Base-by-base conservation (phyloP, 2,888 invertebrate species). In the Meta bourneti region DNA sequence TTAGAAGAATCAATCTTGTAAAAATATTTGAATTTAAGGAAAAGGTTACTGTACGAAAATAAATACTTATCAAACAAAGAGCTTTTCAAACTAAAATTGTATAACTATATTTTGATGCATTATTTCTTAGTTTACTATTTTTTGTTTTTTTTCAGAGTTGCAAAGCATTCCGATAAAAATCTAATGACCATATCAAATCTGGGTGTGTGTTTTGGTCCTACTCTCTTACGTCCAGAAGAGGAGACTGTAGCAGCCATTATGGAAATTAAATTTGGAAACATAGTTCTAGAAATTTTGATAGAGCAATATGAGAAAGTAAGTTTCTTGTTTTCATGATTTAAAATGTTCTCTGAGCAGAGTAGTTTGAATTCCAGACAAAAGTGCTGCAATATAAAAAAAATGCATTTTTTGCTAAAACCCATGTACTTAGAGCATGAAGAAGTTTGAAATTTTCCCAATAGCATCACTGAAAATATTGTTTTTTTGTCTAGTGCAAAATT, bases 191-290 rank as follows among this genome's bases (percentile, higher is more conserved):
- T 98, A 82, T 98, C 98, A 94, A 99, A 99, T 96, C 96, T 99
- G 94, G 99, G 98, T 5, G 99, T 99, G 85, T 99, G 99, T 95
- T 99, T 99, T 95, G 99, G 99, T 49, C 99, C 99, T 54, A 99
- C 99, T 83, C 96, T 99, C 94, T 96, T 99, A 95, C 96, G 99
- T 92, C 98, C 99, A 7, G 97, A 98, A 96, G 98, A 98, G 95
- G 99, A 99, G 96, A 98, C 99, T 9, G 98, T 99, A 92, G 99
- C 99, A 91, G 98, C 99, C 94, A 99, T 99, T 94, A 97, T 99
- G 96, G 99, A 99, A 95, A 98, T 99, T 94, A 99, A 99, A 96
- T 99, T 99, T 96, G 98, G 98, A 96, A 99, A 99, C 95, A 98
- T 99, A 94, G 98, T 99, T 93, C 98, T 99, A 89, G 99, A 99